phyloP scores from a whole-genome alignment of 1,140 invertebrate genomes.

The Schlechtendalia chinensis region DNA sequence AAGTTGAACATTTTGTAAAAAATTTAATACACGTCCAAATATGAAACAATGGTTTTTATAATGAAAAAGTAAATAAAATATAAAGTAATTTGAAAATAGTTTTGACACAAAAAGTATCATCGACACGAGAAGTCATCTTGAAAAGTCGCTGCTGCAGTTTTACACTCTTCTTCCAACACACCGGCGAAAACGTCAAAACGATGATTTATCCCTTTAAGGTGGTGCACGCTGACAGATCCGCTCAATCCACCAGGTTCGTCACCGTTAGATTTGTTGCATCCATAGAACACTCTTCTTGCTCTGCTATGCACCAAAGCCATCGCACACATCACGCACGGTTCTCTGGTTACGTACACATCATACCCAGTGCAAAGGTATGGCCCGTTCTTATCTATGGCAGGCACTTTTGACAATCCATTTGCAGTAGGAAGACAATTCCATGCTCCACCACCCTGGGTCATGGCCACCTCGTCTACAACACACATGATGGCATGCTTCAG shows the following conservation, averaged over 20 bases:
- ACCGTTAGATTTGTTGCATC: conserved; percentile 56
- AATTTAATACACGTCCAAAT: too few relatives aligned
- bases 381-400: conserved; percentile 54
- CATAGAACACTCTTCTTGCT: conserved; percentile 78
- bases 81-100: too few relatives aligned
- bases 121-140: neutral
- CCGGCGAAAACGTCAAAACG: conserved; percentile 77
- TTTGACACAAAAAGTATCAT: too few relatives aligned
- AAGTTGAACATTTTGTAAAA: too few relatives aligned
- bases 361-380: conserved; percentile 88
- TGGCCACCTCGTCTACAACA: conserved; percentile 80
- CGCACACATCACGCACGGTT: conserved; percentile 91
- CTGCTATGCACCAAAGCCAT: conserved; percentile 92
- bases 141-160: neutral
- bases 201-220: conserved; percentile 80
- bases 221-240: conserved; percentile 72
- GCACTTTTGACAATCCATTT: neutral
- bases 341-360: conserved; percentile 77
- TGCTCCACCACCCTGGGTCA: conserved; percentile 71
- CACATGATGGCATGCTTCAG: conserved; percentile 83
- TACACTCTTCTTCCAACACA: conserved; percentile 54
- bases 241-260: conserved; percentile 68
- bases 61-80: too few relatives aligned
- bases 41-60: too few relatives aligned
- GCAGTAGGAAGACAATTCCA: conserved; percentile 55